Conservation (phyloP, 2,888 invertebrate species). For the Drosophila parthenogenetica region DNA sequence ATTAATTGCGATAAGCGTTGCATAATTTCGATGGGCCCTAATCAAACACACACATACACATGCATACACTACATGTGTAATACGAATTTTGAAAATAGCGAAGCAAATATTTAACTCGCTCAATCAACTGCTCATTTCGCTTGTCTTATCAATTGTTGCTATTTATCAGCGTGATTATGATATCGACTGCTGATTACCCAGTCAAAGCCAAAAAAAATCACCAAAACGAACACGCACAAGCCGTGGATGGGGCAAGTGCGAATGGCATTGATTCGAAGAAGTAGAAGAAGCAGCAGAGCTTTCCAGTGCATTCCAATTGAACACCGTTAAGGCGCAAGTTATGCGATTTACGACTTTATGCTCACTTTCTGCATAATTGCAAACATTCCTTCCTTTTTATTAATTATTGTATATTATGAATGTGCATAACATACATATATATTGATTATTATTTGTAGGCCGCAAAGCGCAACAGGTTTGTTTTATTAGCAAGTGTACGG, state of each 20-base stretch:
- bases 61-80: constrained; percentile 23
- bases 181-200: constrained; percentile 44
- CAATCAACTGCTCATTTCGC: constrained; percentile 29
- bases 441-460: constrained; percentile 18
- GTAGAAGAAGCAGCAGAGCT: constrained; percentile 4
- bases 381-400: constrained; percentile 9
- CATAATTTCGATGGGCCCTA: constrained; percentile 42
- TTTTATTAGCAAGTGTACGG: constrained; percentile 51
- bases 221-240: neutral
- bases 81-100: constrained; percentile 21
- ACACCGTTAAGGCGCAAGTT: constrained; percentile 14
- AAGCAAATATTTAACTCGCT: constrained; percentile 5
- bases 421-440: constrained; percentile 10
- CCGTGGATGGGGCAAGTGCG: neutral
- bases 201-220: constrained; percentile 9
- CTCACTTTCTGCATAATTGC: constrained; percentile 35
- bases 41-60: neutral
- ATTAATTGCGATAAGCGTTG: constrained; percentile 62
- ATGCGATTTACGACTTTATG: constrained; percentile 21
- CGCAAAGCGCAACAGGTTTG: constrained; percentile 47
- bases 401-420: neutral
- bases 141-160: constrained; percentile 49
- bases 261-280: constrained; percentile 17
- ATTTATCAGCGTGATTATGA: constrained; percentile 50
- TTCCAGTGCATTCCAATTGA: constrained; percentile 26